A percentile compares a stretch with the other conserved stretches of the same genome.
Evolutionary conservation across 1,140 invertebrate species (phyloP).

Genomic region (Achroia grisella): DNA sequence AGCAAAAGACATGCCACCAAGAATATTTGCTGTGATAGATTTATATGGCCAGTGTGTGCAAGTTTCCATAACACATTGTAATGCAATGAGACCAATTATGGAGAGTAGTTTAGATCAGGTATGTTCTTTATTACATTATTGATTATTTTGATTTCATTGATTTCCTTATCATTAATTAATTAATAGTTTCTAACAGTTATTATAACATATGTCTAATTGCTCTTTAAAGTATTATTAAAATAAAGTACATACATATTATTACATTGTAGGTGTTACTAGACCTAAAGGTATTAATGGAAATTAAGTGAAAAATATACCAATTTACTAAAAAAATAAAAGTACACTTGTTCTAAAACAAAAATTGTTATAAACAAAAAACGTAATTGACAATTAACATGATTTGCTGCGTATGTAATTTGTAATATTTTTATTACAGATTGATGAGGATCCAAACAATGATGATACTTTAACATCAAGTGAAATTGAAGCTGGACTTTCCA

Average conservation of each 20-base stretch:
- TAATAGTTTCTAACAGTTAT: too few species aligned
- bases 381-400: not conserved
- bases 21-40: conserved; percentile 90
- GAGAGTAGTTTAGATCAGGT: conserved; percentile 48
- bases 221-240: too few species aligned
- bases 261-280: too few species aligned
- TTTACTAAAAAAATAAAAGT: too few species aligned
- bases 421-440: conserved; percentile 21
- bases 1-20: conserved; percentile 82
- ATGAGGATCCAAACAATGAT: conserved; percentile 51
- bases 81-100: conserved; percentile 39
- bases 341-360: too few species aligned
- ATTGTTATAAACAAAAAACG: not conserved
- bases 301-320: too few species aligned
- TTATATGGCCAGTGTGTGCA: conserved; percentile 95
- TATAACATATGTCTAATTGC: too few species aligned
- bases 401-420: not conserved
- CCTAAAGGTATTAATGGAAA: too few species aligned
- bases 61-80: conserved; percentile 77
- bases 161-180: not conserved
- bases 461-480: conserved; percentile 40
- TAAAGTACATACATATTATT: too few species aligned
- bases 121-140: conserved; percentile 1
- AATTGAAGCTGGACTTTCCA: conserved; percentile 19
- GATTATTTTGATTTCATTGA: not conserved